phyloP scores from a whole-genome alignment of 1,140 invertebrate species.

The Lysiphlebus fabarum region DNA sequence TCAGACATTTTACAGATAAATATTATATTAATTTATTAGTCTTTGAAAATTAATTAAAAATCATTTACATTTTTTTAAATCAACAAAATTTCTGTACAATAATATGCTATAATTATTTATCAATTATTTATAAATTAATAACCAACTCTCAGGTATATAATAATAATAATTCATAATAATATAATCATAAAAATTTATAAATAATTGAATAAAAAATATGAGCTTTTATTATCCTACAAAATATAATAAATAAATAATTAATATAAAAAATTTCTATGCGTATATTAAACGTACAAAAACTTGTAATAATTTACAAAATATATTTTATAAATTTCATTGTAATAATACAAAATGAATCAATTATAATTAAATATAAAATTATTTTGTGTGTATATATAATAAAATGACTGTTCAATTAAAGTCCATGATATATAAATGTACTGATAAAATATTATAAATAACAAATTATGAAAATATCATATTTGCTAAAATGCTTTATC shows the following conservation, averaged over 20 bases:
- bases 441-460: constrained; percentile 31
- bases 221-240: not conserved
- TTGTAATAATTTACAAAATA: not conserved
- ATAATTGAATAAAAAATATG: not conserved
- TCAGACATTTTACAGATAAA: too few relatives aligned
- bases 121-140: too few relatives aligned
- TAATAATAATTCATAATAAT: too few relatives aligned
- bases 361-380: constrained; percentile 45
- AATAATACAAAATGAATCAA: constrained; percentile 45
- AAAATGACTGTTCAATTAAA: constrained; percentile 26
- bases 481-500: constrained; percentile 30
- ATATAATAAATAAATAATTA: not conserved
- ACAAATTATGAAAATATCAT: constrained; percentile 29
- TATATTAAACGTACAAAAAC: constrained; percentile 1
- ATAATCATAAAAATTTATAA: too few relatives aligned
- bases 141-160: too few relatives aligned
- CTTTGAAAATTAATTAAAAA: not conserved
- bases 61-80: not conserved
- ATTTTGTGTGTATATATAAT: constrained; percentile 27
- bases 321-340: constrained; percentile 4
- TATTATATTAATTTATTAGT: too few relatives aligned
- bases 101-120: too few relatives aligned
- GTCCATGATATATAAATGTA: constrained; percentile 28
- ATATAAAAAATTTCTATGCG: not conserved
- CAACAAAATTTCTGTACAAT: not conserved